Conservation (phyloP, 2,797 vertebrate species). For the Poecilia velifera region DNA sequence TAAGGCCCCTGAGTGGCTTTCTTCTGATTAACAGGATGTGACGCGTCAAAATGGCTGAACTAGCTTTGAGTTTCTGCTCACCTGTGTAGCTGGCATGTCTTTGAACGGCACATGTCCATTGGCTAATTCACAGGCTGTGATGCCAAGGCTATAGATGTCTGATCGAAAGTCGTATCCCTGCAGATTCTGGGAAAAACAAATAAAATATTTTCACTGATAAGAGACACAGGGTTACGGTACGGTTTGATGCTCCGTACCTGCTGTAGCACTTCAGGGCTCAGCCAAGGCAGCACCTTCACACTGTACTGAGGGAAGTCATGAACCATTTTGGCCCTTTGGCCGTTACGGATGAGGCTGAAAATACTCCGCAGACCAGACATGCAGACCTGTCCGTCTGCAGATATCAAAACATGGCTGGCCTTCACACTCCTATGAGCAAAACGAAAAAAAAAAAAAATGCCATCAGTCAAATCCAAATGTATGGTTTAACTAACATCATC, state of each 20-base stretch:
- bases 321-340: conserved; percentile 91
- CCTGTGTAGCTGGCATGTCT: conserved; percentile 98
- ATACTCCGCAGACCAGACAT: conserved; percentile 95
- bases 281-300: conserved; percentile 95
- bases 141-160: conserved; percentile 98
- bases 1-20: not conserved
- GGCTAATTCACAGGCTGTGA: conserved; percentile 96
- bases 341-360: conserved; percentile 95
- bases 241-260: conserved; percentile 81
- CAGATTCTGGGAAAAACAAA: conserved; percentile 84
- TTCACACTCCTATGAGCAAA: conserved; percentile 89
- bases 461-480: not conserved
- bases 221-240: not conserved
- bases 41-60: not conserved
- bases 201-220: not conserved
- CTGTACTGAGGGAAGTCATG: conserved; percentile 98
- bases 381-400: conserved; percentile 93
- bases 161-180: conserved; percentile 96
- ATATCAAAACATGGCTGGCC: conserved; percentile 96
- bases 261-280: conserved; percentile 96
- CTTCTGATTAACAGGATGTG: not conserved
- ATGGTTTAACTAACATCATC: not conserved
- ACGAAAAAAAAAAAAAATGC: not conserved
- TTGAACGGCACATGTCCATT: conserved; percentile 98
- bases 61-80: conserved; percentile 44